Conservation (phyloP, 92 coral and sea anemone species). For the Diadumene lineata region DNA sequence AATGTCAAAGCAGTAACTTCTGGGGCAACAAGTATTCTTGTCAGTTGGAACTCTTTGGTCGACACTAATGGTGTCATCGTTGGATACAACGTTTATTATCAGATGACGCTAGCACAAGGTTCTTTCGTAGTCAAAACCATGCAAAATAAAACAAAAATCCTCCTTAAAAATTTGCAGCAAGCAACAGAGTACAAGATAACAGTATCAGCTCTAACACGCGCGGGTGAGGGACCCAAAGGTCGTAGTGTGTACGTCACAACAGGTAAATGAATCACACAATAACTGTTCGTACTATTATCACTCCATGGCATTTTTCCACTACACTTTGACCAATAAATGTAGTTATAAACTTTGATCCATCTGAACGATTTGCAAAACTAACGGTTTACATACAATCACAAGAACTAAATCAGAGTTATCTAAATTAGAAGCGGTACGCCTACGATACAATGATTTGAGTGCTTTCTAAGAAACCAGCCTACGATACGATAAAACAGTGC, state of each 20-base stretch:
- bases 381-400: no score
- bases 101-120: not conserved
- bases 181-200: constrained; percentile 12
- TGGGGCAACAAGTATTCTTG: not conserved
- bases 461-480: no score
- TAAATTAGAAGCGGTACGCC: no score
- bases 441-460: no score
- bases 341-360: no score
- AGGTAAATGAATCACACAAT: no score
- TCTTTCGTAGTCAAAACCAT: not conserved
- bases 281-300: no score
- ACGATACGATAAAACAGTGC: no score
- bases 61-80: constrained; percentile 5
- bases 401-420: no score
- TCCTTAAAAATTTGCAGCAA: not conserved
- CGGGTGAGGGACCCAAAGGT: constrained; percentile 13
- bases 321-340: no score
- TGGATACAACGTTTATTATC: constrained; percentile 22
- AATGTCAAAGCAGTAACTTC: not conserved
- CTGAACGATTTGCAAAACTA: no score
- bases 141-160: not conserved
- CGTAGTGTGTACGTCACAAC: constrained; percentile 16
- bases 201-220: constrained; percentile 6
- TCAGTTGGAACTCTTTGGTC: not conserved
- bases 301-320: no score